Evolutionary conservation across 1,140 invertebrate genomes (phyloP).

Genomic region (Heliconius hewitsoni): DNA sequence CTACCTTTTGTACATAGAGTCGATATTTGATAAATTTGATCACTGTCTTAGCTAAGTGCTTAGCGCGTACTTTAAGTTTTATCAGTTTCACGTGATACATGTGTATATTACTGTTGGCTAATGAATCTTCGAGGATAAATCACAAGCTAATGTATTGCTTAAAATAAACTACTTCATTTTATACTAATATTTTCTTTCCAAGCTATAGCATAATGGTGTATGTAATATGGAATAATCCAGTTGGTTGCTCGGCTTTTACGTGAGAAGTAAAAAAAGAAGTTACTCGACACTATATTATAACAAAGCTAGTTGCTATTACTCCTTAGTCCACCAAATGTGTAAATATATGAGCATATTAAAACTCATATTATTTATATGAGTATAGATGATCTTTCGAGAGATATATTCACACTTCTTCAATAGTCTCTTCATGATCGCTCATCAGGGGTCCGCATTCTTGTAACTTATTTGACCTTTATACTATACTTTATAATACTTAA

Average conservation of each 20-base stretch:
- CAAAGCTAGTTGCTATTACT: not conserved
- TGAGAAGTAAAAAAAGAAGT: too few relatives aligned
- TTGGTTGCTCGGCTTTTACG: too few relatives aligned
- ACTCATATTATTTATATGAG: not conserved
- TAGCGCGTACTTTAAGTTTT: constrained; percentile 35
- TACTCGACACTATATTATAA: too few relatives aligned
- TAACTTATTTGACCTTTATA: not conserved
- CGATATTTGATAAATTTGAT: not conserved
- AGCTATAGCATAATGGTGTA: too few relatives aligned
- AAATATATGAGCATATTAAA: not conserved
- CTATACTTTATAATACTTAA: not conserved
- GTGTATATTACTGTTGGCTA: constrained; percentile 32
- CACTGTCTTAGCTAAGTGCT: constrained; percentile 26
- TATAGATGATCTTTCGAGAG: not conserved
- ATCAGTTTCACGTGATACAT: constrained; percentile 36
- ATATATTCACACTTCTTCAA: constrained; percentile 2
- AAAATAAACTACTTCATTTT: not conserved
- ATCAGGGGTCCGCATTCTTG: constrained; percentile 2
- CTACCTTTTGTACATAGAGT: constrained; percentile 8
- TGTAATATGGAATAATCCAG: too few relatives aligned
- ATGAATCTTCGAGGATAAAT: constrained; percentile 36
- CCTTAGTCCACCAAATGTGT: not conserved
- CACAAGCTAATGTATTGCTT: constrained; percentile 1
- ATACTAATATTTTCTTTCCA: not conserved
- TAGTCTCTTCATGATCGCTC: not conserved